Evolutionary conservation across 2,113 vertebrate species (phyloP).

Genomic region (Etia nguti): DNA sequence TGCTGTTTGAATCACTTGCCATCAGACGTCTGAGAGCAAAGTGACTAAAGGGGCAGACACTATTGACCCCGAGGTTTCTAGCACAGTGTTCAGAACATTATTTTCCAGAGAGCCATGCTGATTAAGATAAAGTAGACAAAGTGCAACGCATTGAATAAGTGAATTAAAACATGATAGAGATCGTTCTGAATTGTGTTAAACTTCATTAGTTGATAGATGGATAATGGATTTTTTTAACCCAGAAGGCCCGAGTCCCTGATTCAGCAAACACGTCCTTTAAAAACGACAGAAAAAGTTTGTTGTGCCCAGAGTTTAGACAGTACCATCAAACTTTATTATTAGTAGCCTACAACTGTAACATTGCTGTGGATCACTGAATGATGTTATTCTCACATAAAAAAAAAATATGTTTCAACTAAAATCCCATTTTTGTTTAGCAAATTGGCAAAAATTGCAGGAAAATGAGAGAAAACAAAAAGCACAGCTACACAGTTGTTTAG

Average conservation of each 20-base stretch:
- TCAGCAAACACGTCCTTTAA: not conserved
- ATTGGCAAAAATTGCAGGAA: not conserved
- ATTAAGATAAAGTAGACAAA: not conserved
- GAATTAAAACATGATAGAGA: not conserved
- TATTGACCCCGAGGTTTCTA: not conserved
- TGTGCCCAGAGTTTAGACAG: not conserved
- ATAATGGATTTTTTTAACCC: not conserved
- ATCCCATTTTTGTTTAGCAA: not conserved
- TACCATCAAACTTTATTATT: not conserved
- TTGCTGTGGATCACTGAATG: not conserved
- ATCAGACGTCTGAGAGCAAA: conserved; percentile 16
- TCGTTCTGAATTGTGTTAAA: not conserved
- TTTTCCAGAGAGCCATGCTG: not conserved
- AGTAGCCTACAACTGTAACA: not conserved
- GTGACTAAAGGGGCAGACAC: not conserved
- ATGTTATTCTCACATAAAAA: not conserved
- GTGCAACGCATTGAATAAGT: not conserved
- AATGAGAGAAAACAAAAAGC: not conserved
- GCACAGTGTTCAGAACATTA: not conserved
- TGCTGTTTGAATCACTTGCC: conserved; percentile 3
- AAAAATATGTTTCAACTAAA: not conserved
- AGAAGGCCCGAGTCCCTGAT: not conserved
- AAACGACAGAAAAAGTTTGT: not conserved
- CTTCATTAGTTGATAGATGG: not conserved
- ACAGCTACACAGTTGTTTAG: not conserved